Percentiles rank a stretch among this genome's conserved stretches.
Conservation (phyloP, 2,888 invertebrate species). For the Noctua janthe region DNA sequence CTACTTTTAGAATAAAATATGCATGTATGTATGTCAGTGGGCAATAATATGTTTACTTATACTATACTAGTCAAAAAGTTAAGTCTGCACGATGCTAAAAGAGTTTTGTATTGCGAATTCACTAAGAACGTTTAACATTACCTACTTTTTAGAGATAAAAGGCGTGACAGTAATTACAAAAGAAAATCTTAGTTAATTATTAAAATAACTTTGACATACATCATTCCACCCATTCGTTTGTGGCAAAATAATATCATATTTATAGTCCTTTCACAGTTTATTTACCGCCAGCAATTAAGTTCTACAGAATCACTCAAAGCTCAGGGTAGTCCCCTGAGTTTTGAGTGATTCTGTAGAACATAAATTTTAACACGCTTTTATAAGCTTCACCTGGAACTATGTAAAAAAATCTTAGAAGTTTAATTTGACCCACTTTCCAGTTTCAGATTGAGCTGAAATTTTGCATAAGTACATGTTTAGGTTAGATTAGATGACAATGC, state of each 20-base stretch:
- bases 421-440: neutral
- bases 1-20: too few relatives aligned
- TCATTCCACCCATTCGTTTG: neutral
- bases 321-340: too few relatives aligned
- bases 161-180: slow-evolving; percentile 21
- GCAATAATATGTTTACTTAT: neutral
- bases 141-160: slow-evolving; percentile 5
- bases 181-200: slow-evolving; percentile 13
- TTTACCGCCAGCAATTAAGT: neutral
- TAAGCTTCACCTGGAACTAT: neutral
- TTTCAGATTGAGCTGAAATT: neutral
- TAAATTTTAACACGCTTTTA: neutral
- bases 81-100: neutral
- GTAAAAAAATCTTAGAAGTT: neutral
- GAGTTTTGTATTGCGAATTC: neutral
- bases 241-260: slow-evolving; percentile 1
- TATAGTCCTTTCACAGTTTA: neutral
- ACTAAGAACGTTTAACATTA: neutral
- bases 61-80: neutral
- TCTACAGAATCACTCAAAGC: too few relatives aligned
- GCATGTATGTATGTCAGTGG: too few relatives aligned
- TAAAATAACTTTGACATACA: slow-evolving; percentile 29
- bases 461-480: neutral
- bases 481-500: neutral
- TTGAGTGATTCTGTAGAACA: neutral